These are phyloP conservation scores for Dolichotis patagonum DNA, from an alignment of 2,113 vertebrate species.

Conservation along the genomic window DNA sequence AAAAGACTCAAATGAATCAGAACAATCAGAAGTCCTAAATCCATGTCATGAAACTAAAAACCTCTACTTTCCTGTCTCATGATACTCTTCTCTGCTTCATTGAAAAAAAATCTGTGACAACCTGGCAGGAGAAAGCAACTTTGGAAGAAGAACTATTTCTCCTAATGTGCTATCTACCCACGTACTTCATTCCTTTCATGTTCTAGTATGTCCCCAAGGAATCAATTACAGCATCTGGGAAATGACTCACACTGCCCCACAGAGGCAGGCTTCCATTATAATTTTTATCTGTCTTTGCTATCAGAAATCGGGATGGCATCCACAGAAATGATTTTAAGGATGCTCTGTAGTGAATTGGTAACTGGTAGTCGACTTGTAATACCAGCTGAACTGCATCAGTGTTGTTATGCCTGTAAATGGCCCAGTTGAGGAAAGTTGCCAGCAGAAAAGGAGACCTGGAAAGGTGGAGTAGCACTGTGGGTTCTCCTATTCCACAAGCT, in stretches of 20 bases:
- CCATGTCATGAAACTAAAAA: neutral
- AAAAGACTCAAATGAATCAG: neutral
- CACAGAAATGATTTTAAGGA: neutral
- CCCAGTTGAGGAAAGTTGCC: no score
- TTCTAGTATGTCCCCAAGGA: constrained; percentile 30
- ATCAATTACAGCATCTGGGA: constrained; percentile 12
- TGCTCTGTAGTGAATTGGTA: neutral
- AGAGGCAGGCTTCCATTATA: neutral
- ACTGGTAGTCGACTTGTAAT: no score
- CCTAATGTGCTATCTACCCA: constrained; percentile 24
- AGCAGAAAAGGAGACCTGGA: no score
- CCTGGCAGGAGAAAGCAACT: constrained; percentile 25
- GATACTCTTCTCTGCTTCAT: neutral
- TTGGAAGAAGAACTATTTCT: constrained; percentile 50
- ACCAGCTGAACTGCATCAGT: no score
- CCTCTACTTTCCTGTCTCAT: neutral
- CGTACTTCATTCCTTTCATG: constrained; percentile 39
- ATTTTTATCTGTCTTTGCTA: neutral
- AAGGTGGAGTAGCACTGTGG: no score
- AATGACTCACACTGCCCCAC: neutral
- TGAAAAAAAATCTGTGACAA: neutral
- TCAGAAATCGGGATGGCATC: neutral
- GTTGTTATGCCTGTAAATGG: no score
- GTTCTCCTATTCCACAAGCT: no score
- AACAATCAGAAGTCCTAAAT: neutral